Evolutionary conservation across 2,797 vertebrate genomes (phyloP), one percentile per base, ranked within the genome.

Genomic region (Glyptemys insculpta): DNA sequence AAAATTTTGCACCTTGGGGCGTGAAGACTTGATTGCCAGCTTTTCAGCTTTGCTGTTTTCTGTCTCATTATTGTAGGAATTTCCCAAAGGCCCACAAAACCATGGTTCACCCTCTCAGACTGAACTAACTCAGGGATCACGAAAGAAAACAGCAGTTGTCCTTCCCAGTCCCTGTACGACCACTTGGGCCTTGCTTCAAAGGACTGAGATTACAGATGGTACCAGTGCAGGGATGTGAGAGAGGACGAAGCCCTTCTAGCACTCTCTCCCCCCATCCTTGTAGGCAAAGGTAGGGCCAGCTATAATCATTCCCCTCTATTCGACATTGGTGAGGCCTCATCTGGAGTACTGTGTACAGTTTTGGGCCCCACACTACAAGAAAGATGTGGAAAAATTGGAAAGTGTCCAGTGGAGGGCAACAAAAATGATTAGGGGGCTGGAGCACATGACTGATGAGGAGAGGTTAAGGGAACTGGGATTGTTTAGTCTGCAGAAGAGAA

Each of bases 51-150:
- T 79, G 37, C 52, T 86, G 34, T 87, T 94, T 95, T 86, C 57
- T 86, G 8, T n/a, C 27, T 78, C 83, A 47, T 76, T 85, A 25
- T n/a, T 82, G 56, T 27, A 78, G 1, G 0, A 74, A 83, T 94
- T 91, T 41, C 79, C 85, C 27, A 18, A 62, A 52, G 83, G 79
- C 23, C 18, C 59, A 82, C 57, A 81, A 44, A 92, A 94, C 59
- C 86, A 83, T 19, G 34, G 41, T n/a, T 83, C 88, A 83, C 59
- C 79, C n/a, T 87, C 78, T 80, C 80, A 54, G 50, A 79, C 65
- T 92, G 83, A 92, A 86, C 47, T 23, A 84, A 11, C 56, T 79
- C 56, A 94, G 91, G 82, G 96, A 94, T 93, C 96, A 91, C 84
- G 74, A 94, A 96, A 83, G 50, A 47, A 81, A 92, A 68, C 21